A percentile compares a stretch with the other conserved stretches of the same genome.
Conservation (phyloP, 2,113 vertebrate species). For the Chiloscyllium plagiosum region DNA sequence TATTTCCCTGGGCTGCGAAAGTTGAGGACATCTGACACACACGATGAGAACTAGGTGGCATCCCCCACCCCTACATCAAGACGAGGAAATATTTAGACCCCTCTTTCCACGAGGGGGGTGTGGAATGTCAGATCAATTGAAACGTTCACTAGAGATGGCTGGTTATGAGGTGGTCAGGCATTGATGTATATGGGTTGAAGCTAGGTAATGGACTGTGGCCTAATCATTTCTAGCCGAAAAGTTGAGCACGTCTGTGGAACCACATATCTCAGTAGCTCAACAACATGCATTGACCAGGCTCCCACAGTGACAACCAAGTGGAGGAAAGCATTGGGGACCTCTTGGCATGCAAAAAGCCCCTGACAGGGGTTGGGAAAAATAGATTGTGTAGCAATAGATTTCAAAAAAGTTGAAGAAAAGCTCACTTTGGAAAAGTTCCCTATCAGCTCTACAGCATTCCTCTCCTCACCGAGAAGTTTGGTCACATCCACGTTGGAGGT, state of each 20-base stretch:
- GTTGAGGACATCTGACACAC: neutral
- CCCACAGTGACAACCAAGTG: neutral
- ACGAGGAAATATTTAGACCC: neutral
- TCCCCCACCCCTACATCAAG: no score
- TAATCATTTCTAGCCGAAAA: neutral
- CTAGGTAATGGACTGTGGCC: neutral
- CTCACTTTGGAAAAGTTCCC: slow-evolving; percentile 59
- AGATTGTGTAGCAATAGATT: neutral
- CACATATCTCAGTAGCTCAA: neutral
- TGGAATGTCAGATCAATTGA: neutral
- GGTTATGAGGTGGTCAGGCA: neutral
- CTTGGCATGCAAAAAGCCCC: neutral
- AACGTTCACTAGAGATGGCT: no score
- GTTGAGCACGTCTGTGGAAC: no score
- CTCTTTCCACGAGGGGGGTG: neutral
- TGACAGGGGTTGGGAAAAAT: neutral
- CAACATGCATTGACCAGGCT: neutral
- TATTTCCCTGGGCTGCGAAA: neutral
- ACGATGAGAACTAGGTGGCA: neutral
- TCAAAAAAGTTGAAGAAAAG: slow-evolving; percentile 3
- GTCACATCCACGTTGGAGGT: slow-evolving; percentile 47
- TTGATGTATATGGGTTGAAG: neutral
- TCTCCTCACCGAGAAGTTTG: slow-evolving; percentile 49
- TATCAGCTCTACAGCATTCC: slow-evolving; percentile 46
- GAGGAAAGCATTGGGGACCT: neutral